Evolutionary conservation across 1,140 invertebrate species (phyloP), one percentile per base, ranked within the genome.

Genomic region (Drosophila navojoa): DNA sequence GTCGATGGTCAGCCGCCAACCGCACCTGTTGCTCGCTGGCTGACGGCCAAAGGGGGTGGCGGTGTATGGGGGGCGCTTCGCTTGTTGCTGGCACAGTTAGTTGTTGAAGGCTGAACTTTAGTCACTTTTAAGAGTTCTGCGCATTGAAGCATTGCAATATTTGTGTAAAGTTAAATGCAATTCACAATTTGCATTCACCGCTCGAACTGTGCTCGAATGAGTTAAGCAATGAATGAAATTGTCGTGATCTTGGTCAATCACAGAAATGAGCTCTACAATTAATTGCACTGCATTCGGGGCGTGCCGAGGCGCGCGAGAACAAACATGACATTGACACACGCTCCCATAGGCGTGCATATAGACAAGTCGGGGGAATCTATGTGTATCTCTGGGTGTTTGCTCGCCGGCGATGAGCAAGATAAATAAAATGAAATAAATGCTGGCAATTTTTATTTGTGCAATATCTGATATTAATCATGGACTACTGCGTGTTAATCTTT

Each of bases 371-470:
- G 40, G 5, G 40, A 42, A 45, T 58, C n/a, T 58, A 58, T 57
- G 38, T 67, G 40, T 72, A 42, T 55, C 19, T 25, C 1, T 10
- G 54, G 53, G 47, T 40, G 54, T 67, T 61, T 58, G 16, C 45
- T 53, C 44, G 49, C 55, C 4, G 35, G 44, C 52, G 61, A 78
- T 77, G 64, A 62, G 72, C 64, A 59, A 76, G 49, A 76, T 59
- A 67, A 69, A 63, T 67, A 66, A 70, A 68, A 74, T 70, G 49
- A 79, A 68, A 79, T 82, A 81, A 76, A 87, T 82, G 69, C 62
- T 69, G 60, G 53, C 78, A 71, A 87, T 82, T 86, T 89, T 64
- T 86, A 87, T 78, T 72, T 81, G 69, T 89, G 84, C 71, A 76
- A 87, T 79, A 74, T 74, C 63, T 60, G 53, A 79, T 62, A 87